These are phyloP conservation scores for Melieria picta DNA, from an alignment of 2,888 invertebrate genomes.

Conservation along the genomic window DNA sequence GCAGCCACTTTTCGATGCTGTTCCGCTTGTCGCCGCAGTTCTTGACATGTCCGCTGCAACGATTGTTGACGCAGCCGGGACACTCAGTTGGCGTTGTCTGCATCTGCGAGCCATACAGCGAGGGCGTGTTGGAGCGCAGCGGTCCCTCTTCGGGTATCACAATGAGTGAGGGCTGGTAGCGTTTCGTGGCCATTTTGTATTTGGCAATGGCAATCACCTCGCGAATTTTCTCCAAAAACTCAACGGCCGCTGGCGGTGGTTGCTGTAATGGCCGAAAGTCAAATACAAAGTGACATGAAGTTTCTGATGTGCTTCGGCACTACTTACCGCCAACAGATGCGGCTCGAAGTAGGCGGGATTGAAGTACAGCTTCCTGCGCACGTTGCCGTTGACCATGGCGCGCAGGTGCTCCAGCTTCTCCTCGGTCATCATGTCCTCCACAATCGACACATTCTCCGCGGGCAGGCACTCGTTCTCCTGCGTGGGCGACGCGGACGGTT, in stretches of 20 bases:
- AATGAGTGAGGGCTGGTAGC: constrained; percentile 80
- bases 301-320: not conserved
- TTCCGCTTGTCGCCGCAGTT: constrained; percentile 77
- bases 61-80: constrained; percentile 51
- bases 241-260: constrained; percentile 89
- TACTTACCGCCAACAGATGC: constrained; percentile 80
- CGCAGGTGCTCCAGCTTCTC: constrained; percentile 74
- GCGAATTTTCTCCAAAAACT: constrained; percentile 88
- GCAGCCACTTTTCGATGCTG: constrained; percentile 80
- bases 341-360: constrained; percentile 93
- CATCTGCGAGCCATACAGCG: constrained; percentile 68
- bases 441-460: constrained; percentile 85
- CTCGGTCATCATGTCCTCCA: constrained; percentile 76
- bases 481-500: constrained; percentile 56
- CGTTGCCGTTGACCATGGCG: constrained; percentile 74
- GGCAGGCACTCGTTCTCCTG: constrained; percentile 76
- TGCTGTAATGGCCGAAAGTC: constrained; percentile 69
- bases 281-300: not conserved
- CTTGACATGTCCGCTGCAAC: constrained; percentile 56
- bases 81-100: constrained; percentile 51
- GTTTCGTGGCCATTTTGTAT: constrained; percentile 85
- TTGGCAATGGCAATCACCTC: constrained; percentile 91
- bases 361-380: constrained; percentile 84
- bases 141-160: constrained; percentile 81
- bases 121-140: constrained; percentile 52